phyloP scores from a whole-genome alignment of 2,113 vertebrate species.

The Trematocara stigmaticum region DNA sequence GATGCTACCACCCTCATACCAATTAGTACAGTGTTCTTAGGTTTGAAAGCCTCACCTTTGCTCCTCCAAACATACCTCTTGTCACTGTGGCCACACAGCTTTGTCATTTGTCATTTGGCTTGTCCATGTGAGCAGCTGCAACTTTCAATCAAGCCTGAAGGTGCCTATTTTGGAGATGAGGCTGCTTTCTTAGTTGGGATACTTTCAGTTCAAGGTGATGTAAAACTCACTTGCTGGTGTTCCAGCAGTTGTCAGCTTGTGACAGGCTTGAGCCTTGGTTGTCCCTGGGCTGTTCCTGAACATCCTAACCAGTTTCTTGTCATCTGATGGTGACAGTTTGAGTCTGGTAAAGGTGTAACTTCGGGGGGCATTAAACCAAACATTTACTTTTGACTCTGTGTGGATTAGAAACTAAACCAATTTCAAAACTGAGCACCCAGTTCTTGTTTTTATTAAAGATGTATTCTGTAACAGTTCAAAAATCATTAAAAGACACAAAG shows the following conservation, averaged over 20 bases:
- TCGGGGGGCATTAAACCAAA: not conserved
- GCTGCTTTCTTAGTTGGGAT: not conserved
- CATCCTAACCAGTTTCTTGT: not conserved
- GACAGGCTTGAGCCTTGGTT: not conserved
- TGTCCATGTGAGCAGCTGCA: not conserved
- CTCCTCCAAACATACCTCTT: not conserved
- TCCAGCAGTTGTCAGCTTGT: not conserved
- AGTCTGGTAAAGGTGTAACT: not conserved
- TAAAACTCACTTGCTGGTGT: not conserved
- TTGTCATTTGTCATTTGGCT: not conserved
- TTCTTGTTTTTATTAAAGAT: not conserved
- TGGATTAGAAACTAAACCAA: not conserved
- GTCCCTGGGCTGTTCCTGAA: not conserved
- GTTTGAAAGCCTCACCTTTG: not conserved
- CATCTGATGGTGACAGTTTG: not conserved
- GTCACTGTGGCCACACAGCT: not conserved
- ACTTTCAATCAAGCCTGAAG: not conserved
- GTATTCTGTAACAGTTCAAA: not conserved
- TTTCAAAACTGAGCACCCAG: not conserved
- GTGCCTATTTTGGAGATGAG: not conserved
- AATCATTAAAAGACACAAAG: not conserved
- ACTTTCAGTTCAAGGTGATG: rapidly evolving
- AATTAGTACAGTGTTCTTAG: not conserved
- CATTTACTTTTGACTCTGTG: not conserved
- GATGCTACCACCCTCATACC: not conserved